Conservation (phyloP, 2,113 vertebrate species). For the Sigmodon hispidus region DNA sequence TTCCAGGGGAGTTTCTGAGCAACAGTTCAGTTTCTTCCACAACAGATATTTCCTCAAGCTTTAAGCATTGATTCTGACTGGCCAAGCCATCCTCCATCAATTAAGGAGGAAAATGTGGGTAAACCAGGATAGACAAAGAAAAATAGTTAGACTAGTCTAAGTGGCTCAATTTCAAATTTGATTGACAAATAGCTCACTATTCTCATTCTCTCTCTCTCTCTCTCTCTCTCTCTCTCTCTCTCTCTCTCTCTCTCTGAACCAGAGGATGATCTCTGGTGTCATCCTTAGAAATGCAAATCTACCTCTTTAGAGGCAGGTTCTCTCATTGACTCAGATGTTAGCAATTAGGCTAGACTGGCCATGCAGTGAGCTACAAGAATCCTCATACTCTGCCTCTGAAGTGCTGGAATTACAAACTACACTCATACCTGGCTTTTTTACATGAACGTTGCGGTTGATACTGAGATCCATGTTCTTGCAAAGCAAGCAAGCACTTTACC, state of each 20-base stretch:
- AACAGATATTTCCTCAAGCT: conserved; percentile 31
- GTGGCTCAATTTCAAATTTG: not conserved
- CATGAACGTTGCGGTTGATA: not conserved
- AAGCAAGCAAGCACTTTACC: not conserved
- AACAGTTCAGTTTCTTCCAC: conserved; percentile 18
- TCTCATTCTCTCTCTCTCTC: too few species aligned
- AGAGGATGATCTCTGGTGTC: not conserved
- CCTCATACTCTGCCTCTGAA: not conserved
- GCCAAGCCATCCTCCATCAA: not conserved
- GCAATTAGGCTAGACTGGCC: not conserved
- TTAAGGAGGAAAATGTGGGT: not conserved
- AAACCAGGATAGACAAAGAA: not conserved
- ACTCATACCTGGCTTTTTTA: not conserved
- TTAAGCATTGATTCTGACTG: conserved; percentile 34
- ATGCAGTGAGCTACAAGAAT: not conserved
- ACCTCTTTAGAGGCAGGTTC: not conserved
- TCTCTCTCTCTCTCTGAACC: too few species aligned
- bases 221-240: too few species aligned
- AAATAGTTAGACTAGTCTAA: not conserved
- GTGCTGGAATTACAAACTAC: not conserved
- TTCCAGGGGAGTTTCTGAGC: conserved; percentile 44
- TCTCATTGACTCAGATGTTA: not conserved
- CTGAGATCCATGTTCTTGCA: not conserved
- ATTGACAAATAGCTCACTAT: not conserved
- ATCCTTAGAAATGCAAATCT: not conserved